Percentiles rank a stretch among this genome's conserved stretches.
Conservation (phyloP, 1,140 invertebrate species). For the Frieseomelitta varia region DNA sequence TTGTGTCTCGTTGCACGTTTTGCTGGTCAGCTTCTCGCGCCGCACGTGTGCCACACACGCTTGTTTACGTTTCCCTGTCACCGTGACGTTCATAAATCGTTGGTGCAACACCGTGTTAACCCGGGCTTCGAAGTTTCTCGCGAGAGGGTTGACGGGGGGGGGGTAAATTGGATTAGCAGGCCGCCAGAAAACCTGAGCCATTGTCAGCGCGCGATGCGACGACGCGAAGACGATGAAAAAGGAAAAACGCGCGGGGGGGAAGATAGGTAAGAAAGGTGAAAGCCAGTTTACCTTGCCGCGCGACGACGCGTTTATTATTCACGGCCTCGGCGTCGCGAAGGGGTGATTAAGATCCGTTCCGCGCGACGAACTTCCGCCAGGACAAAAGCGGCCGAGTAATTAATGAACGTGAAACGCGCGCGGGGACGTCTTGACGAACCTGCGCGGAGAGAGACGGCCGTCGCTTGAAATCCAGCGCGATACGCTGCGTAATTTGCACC, state of each 20-base stretch:
- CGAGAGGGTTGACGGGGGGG: no score
- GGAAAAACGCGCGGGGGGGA: no score
- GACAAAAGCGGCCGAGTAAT: constrained; percentile 24
- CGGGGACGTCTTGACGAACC: constrained; percentile 7
- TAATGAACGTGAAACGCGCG: constrained; percentile 13
- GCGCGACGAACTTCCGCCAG: constrained; percentile 1
- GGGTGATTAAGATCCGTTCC: constrained; percentile 15
- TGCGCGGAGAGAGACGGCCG: no score
- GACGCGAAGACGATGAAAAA: background rate
- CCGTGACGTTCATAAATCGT: constrained; percentile 2
- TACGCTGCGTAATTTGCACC: constrained; percentile 2
- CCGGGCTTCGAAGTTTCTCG: background rate
- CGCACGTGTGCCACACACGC: background rate
- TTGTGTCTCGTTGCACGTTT: constrained; percentile 4
- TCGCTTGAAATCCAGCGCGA: background rate
- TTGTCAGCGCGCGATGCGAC: background rate
- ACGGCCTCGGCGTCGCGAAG: background rate
- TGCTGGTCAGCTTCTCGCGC: no score
- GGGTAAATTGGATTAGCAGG: constrained; percentile 19
- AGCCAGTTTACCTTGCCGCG: background rate
- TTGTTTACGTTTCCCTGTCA: constrained; percentile 4
- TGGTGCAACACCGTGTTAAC: background rate
- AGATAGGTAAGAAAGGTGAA: background rate
- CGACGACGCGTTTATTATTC: constrained; percentile 18
- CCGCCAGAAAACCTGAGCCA: background rate